These are phyloP conservation scores for Leucophenga varia DNA, from an alignment of 1,140 invertebrate genomes.

Conservation along the genomic window DNA sequence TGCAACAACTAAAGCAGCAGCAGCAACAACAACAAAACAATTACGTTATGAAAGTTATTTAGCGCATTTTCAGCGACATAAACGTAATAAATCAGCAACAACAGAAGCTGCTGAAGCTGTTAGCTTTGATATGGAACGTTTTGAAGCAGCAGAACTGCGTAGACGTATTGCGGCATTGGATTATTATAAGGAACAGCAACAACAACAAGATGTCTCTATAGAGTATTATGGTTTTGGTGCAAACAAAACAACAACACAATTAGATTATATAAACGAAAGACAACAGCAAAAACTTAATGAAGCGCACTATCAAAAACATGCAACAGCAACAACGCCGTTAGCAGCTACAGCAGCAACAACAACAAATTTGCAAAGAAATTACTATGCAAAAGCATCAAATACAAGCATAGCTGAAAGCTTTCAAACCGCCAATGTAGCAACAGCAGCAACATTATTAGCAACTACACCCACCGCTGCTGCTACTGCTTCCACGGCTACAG, in stretches of 20 bases:
- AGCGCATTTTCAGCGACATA: constrained; percentile 39
- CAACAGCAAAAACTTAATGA: too few species aligned
- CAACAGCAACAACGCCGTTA: not conserved
- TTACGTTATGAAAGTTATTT: constrained; percentile 39
- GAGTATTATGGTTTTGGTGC: too few species aligned
- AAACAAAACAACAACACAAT: too few species aligned
- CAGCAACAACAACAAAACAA: constrained; percentile 12
- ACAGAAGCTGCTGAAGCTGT: not conserved
- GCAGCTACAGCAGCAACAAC: constrained; percentile 10
- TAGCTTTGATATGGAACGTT: too few species aligned
- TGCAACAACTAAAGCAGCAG: constrained; percentile 7
- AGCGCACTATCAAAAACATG: not conserved
- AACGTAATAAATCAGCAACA: not conserved
- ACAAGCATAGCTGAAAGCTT: constrained; percentile 4
- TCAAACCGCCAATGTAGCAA: not conserved
- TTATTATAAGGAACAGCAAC: constrained; percentile 10
- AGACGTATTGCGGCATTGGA: not conserved
- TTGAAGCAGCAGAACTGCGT: constrained; percentile 7
- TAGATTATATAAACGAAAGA: too few species aligned
- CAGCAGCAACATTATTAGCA: not conserved
- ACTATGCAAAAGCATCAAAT: constrained; percentile 3
- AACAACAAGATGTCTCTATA: too few species aligned
- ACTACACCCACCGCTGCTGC: not conserved
- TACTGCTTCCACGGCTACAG: too few species aligned
- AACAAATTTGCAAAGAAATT: too few species aligned